Percentiles rank a stretch among this genome's conserved stretches.
phyloP scores from a whole-genome alignment of 2,113 vertebrate species.

The Nothocercus nigrocapillus region DNA sequence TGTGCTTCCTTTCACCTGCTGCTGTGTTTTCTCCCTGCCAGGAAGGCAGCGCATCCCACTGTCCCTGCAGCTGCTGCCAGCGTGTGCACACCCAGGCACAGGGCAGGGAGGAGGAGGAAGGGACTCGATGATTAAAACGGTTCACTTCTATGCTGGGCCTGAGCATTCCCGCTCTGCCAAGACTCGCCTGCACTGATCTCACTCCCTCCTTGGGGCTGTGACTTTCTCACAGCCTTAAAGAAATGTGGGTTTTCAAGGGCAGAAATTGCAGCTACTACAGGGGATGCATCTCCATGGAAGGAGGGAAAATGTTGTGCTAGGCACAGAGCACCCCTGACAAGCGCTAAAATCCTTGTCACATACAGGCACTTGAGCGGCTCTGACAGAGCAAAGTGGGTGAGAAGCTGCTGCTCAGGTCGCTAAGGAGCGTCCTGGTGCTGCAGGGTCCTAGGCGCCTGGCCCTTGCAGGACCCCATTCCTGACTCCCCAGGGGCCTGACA shows the following conservation, averaged over 20 bases:
- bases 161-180: not conserved
- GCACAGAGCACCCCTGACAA: accelerated
- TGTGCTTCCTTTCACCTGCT: conserved; percentile 65
- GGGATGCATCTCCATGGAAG: not conserved
- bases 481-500: not conserved
- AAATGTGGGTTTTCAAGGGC: not conserved
- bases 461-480: not conserved
- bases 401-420: not conserved
- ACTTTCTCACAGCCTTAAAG: not conserved
- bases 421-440: not conserved
- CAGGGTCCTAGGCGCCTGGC: not conserved
- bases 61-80: conserved; percentile 55
- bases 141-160: not conserved
- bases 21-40: conserved; percentile 52
- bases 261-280: not conserved
- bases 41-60: conserved; percentile 46
- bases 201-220: not conserved
- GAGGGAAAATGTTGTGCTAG: not conserved
- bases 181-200: not conserved
- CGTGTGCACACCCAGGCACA: not conserved
- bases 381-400: not conserved
- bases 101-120: not conserved
- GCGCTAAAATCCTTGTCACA: not conserved
- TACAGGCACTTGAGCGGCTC: not conserved
- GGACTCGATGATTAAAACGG: not conserved